Base-by-base conservation (phyloP, 2,888 invertebrate genomes). In the Stomorhina lunata region DNA sequence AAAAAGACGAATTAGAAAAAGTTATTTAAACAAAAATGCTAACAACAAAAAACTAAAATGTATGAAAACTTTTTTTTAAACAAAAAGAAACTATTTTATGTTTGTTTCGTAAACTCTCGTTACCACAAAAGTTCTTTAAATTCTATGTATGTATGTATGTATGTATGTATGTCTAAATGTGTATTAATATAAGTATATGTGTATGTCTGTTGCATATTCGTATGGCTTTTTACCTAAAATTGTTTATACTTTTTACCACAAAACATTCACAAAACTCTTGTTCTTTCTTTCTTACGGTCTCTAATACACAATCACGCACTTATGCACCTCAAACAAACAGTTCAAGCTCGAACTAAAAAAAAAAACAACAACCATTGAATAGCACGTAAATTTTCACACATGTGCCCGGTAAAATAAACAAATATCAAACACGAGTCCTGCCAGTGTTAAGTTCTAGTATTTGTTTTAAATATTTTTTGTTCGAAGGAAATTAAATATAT, bases 361-460 rank as follows among this genome's bases (percentile, higher is more conserved):
- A 29, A 45, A 45, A 57, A 71, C 2, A 55, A 15, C 34, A 45
- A 22, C 22, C 57, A 25, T 48, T 53, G 22, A 53, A 61, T 63
- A 45, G 57, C 65, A 65, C 71, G 65, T 55, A 48, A 6, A 37
- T 57, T 40, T 63, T 65, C 29, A 43, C 79, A 72, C 48, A 66
- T 57, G 79, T 79, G 72, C 32, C 50, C 72, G 40, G 48, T 43
- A 72, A 79, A 57, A 59, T 59, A 66, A 79, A 72, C 79, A 72
- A 72, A 66, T 50, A 3, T 15, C 55, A 57, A 71, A 78, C 34
- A 45, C 17, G 43, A 55, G 34, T 69, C 7, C 45, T 71, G 45
- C 63, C 37, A 55, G 32, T 45, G 10, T 34, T 71, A 22, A 45
- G 37, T 34, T 69, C n/a, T 32, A 17, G 37, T 55, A 48, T 53